phyloP scores from a whole-genome alignment of 1,140 invertebrate genomes.

The Palaemon carinicauda region DNA sequence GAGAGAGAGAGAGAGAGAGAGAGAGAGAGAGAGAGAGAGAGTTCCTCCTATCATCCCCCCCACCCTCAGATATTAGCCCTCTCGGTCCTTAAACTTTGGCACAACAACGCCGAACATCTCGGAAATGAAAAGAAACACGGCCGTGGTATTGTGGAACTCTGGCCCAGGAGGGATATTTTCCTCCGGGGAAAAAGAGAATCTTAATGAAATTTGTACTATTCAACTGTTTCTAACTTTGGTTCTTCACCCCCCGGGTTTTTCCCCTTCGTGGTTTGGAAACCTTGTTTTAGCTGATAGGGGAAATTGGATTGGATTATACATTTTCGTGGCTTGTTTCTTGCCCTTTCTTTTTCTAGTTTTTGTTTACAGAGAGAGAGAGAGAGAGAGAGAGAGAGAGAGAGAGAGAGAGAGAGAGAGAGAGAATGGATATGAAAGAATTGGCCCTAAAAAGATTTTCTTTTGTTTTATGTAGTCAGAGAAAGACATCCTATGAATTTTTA shows the following conservation, averaged over 20 bases:
- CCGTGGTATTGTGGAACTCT: neutral
- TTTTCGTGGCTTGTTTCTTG: no score
- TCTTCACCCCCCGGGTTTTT: neutral
- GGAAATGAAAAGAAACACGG: neutral
- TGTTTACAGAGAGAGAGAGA: no score
- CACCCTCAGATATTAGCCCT: constrained; percentile 20
- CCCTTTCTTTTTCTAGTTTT: no score
- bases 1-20: neutral
- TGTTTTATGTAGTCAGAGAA: no score
- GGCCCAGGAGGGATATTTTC: neutral
- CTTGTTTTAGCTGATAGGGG: neutral
- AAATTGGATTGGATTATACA: neutral
- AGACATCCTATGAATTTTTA: no score
- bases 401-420: no score
- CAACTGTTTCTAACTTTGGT: neutral
- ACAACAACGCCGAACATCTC: constrained; percentile 24
- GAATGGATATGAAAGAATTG: no score
- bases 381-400: no score
- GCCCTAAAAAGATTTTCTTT: no score
- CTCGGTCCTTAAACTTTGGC: neutral
- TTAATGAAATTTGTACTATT: constrained; percentile 38
- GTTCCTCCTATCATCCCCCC: no score
- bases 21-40: neutral
- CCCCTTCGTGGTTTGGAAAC: neutral
- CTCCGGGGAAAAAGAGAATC: neutral